Evolutionary conservation across 2,888 invertebrate species (phyloP).

Genomic region (Rhyacophila evoluta): DNA sequence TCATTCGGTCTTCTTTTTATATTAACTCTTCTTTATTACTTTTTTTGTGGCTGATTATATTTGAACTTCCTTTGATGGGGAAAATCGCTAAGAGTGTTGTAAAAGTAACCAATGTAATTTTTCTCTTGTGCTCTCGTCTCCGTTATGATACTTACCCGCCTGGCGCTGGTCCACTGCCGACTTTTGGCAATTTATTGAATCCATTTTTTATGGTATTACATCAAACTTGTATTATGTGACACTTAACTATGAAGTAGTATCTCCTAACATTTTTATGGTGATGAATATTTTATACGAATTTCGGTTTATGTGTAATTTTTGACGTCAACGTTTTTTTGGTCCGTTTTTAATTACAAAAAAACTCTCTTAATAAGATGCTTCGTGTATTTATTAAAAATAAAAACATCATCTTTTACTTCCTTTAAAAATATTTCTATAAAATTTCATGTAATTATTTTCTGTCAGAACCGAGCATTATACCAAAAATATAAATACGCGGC

Average conservation of each 20-base stretch:
- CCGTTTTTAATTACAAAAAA: no score
- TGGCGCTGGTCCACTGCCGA: not conserved
- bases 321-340: no score
- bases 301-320: not conserved
- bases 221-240: conserved; percentile 22
- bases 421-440: no score
- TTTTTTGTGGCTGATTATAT: conserved; percentile 51
- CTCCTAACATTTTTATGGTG: not conserved
- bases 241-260: conserved; percentile 15
- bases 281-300: conserved; percentile 22
- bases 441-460: no score
- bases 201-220: conserved; percentile 22
- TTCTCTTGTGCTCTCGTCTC: not conserved
- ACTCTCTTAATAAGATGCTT: no score
- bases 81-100: conserved; percentile 44
- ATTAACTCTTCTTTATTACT: conserved; percentile 53
- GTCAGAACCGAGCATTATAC: no score
- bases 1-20: conserved; percentile 50
- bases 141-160: not conserved
- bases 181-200: conserved; percentile 17
- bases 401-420: no score
- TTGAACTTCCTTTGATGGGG: conserved; percentile 51
- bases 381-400: no score
- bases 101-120: conserved; percentile 39
- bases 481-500: no score